Evolutionary conservation across 35 echinoderm and acorn worm species (phyloP).

Genomic region (Heliocidaris erythrogramma): DNA sequence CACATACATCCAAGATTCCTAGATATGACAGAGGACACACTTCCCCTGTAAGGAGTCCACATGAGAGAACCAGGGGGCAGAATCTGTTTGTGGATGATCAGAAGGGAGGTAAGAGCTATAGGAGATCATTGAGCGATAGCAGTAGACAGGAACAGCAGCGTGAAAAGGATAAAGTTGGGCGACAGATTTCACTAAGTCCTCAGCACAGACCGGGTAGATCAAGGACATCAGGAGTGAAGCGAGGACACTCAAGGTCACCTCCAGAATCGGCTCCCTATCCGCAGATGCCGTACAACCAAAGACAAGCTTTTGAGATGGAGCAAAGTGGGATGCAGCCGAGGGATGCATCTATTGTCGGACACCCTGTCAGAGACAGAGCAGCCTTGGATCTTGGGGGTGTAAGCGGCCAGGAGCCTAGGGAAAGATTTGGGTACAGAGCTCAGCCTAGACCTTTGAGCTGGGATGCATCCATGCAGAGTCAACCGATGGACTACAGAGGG

Average conservation of each 20-base stretch:
- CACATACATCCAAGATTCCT: constrained; percentile 60
- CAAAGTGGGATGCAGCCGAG: background rate
- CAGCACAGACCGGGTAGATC: constrained; percentile 25
- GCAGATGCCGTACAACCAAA: background rate
- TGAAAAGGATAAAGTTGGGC: background rate
- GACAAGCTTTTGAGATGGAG: background rate
- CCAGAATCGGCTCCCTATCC: background rate
- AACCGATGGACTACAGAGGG: no score
- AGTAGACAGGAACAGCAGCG: background rate
- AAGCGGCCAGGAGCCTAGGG: background rate
- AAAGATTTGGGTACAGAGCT: background rate
- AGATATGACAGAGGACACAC: constrained; percentile 45
- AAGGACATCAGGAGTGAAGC: constrained; percentile 22
- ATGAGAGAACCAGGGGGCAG: constrained; percentile 22
- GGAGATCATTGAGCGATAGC: constrained; percentile 37
- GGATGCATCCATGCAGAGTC: background rate
- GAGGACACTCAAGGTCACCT: constrained; percentile 15
- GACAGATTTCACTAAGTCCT: constrained; percentile 30
- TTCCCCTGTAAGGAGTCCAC: constrained; percentile 27
- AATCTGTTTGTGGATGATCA: background rate
- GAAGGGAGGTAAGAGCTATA: background rate
- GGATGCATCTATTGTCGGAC: background rate
- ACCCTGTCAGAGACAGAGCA: constrained; percentile 21
- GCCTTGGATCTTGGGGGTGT: background rate
- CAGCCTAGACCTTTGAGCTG: background rate